Evolutionary conservation across 1,140 invertebrate species (phyloP).

Genomic region (Drusus annulatus): DNA sequence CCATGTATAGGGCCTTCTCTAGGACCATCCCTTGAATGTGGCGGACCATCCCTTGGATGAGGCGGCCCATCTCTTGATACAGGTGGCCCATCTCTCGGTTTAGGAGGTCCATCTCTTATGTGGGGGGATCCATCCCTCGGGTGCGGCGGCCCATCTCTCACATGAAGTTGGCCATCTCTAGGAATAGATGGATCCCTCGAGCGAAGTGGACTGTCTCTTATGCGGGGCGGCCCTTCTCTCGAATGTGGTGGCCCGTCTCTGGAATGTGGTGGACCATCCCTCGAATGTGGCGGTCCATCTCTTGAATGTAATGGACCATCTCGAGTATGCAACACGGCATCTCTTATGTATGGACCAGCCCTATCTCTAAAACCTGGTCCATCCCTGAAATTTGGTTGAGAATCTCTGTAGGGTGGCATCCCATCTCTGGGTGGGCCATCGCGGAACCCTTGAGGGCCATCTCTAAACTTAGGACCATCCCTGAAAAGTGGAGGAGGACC

Average conservation of each 20-base stretch:
- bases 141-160: constrained; percentile 45
- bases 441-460: constrained; percentile 61
- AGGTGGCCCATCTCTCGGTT: constrained; percentile 23
- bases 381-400: constrained; percentile 47
- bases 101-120: constrained; percentile 24
- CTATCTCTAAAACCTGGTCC: constrained; percentile 50
- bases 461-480: constrained; percentile 62
- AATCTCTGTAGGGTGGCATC: constrained; percentile 54
- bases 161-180: constrained; percentile 61
- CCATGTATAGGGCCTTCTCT: constrained; percentile 43
- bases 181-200: constrained; percentile 61
- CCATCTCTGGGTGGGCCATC: constrained; percentile 63
- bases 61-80: constrained; percentile 38
- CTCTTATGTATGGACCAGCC: constrained; percentile 24
- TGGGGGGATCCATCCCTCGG: constrained; percentile 40
- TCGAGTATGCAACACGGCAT: constrained; percentile 54
- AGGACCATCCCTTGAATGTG: constrained; percentile 31
- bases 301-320: constrained; percentile 56
- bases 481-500: constrained; percentile 63
- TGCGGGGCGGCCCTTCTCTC: constrained; percentile 2
- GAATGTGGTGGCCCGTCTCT: constrained; percentile 45
- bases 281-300: constrained; percentile 22
- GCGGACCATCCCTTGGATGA: constrained; percentile 24
- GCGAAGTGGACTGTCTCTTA: constrained; percentile 34
- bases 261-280: constrained; percentile 22